Evolutionary conservation across 2,797 vertebrate species (phyloP).

Genomic region (Scolopax rusticola): DNA sequence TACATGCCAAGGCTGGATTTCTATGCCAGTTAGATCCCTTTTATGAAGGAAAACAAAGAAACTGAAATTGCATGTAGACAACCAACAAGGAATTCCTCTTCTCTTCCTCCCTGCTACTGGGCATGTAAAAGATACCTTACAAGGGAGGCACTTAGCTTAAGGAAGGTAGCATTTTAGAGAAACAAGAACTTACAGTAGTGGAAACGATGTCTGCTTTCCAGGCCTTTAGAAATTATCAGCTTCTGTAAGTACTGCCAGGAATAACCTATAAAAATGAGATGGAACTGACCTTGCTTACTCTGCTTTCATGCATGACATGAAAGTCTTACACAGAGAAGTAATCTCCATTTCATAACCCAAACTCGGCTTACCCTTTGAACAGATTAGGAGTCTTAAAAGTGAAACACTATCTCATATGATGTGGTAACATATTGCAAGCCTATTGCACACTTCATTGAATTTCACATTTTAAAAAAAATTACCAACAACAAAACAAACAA

Average conservation of each 20-base stretch:
- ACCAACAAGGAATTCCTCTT: background rate
- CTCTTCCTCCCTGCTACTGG: background rate
- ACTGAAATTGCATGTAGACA: background rate
- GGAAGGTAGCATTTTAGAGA: background rate
- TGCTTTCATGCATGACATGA: background rate
- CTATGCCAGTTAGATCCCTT: background rate
- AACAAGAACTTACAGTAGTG: fast-evolving
- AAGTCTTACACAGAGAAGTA: background rate
- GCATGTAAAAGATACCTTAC: background rate
- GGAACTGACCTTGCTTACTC: background rate
- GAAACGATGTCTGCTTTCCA: background rate
- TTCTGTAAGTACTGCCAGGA: background rate
- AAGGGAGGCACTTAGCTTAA: background rate
- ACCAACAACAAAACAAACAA: no score
- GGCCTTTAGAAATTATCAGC: background rate
- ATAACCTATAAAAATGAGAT: background rate
- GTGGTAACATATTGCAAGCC: background rate
- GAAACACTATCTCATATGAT: background rate
- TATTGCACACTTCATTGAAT: background rate
- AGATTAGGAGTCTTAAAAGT: background rate
- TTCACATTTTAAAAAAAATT: background rate
- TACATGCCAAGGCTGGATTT: background rate
- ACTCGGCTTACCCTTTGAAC: background rate
- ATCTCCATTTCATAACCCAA: background rate
- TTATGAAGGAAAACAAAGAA: background rate